Evolutionary conservation across 2,888 invertebrate species (phyloP), one percentile per base, ranked within the genome.

Genomic region (Diachrysia chrysitis): DNA sequence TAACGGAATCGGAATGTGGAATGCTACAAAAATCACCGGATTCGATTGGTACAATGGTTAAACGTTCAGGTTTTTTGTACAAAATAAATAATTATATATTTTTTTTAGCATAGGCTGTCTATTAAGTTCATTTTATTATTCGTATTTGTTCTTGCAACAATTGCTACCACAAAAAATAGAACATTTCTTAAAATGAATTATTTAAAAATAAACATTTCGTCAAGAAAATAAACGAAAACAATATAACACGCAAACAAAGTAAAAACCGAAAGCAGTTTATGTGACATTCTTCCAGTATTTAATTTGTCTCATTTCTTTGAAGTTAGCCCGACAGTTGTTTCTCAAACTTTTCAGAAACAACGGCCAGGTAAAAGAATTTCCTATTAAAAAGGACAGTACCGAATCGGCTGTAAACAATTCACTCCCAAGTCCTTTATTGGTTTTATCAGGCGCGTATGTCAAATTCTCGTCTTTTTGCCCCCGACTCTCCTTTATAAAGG

Each of bases 351-450:
- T 77, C 82, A 83, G 86, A 86, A 87, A 84, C 85, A 81, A 79
- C 74, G 79, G 69, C 73, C 83, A 91, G 89, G 90, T 91, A 89
- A 89, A 93, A 90, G 92, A 93, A 93, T 93, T 91, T 90, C 85
- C 87, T 83, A 92, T 91, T 91, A 92, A 91, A 91, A 91, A 90
- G 92, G 92, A 91, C 84, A 88, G 85, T 82, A 89, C 89, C 89
- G 89, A 90, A 92, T 92, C 87, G 90, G 85, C 85, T 81, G 92
- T 89, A 91, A 92, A 92, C 92, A 93, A 89, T 93, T 87, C 89
- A 79, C 80, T 83, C 85, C 55, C 69, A 83, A 87, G 84, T 89
- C 85, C 87, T 85, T 91, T 93, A 93, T 93, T 93, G 92, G 92
- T 93, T 93, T 90, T 89, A 89, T 89, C 85, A 84, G 85, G 78